These are phyloP conservation scores for Heptranchias perlo DNA, from an alignment of 2,113 vertebrate genomes.

Conservation along the genomic window DNA sequence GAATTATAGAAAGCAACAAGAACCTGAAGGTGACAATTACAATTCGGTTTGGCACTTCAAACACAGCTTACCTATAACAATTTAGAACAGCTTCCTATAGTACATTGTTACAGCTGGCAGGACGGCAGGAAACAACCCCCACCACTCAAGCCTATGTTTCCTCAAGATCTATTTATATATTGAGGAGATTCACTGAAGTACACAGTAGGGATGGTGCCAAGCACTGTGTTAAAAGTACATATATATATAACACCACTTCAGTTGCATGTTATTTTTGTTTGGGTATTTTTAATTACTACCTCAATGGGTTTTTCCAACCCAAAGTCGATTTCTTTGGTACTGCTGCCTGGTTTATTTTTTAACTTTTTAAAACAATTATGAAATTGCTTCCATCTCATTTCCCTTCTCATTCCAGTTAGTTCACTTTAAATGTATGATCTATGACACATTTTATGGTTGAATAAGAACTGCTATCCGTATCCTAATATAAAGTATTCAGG, in stretches of 20 bases:
- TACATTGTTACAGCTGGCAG: slow-evolving; percentile 1
- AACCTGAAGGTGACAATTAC: slow-evolving; percentile 7
- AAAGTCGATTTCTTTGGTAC: not conserved
- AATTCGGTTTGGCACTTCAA: not conserved
- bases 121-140: not conserved
- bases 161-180: not conserved
- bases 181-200: not conserved
- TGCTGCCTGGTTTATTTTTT: not conserved
- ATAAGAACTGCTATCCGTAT: not conserved
- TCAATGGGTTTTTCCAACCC: not conserved
- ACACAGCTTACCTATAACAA: not conserved
- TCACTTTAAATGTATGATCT: not conserved
- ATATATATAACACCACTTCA: not conserved
- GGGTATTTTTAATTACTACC: not conserved
- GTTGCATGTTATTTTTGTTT: not conserved
- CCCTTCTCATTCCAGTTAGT: not conserved
- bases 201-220: slow-evolving; percentile 5
- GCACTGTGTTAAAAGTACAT: not conserved
- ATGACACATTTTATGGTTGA: not conserved
- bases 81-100: not conserved
- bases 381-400: not conserved
- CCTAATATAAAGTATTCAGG: slow-evolving; percentile 7
- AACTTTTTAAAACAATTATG: not conserved
- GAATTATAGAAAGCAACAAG: not conserved
- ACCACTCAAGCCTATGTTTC: slow-evolving; percentile 9